These are phyloP conservation scores for Gobio occitaniae DNA, from an alignment of 2,797 vertebrate species.

Conservation along the genomic window DNA sequence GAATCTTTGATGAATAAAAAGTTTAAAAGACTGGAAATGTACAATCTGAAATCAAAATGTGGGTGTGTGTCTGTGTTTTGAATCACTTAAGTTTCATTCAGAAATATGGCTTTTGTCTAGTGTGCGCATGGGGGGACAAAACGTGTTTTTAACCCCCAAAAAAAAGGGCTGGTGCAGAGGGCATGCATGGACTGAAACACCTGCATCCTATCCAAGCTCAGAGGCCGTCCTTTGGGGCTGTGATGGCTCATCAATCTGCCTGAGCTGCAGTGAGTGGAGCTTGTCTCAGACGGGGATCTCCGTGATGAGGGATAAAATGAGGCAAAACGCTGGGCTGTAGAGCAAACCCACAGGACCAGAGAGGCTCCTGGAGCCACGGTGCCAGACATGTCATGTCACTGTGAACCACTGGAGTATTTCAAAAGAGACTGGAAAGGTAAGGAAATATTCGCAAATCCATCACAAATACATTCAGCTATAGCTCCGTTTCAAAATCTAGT, in stretches of 20 bases:
- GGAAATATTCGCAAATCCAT: constrained; percentile 5
- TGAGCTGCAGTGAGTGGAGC: constrained; percentile 57
- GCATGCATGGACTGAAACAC: constrained; percentile 68
- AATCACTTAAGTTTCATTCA: not conserved
- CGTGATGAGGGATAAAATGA: constrained; percentile 70
- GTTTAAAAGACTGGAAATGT: not conserved
- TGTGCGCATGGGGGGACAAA: not conserved
- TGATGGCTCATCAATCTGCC: constrained; percentile 71
- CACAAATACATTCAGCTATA: constrained; percentile 23
- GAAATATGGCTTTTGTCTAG: not conserved
- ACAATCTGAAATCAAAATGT: not conserved
- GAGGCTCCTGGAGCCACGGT: constrained; percentile 19
- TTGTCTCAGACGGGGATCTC: constrained; percentile 63
- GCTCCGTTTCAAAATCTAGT: not conserved
- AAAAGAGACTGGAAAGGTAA: constrained; percentile 27
- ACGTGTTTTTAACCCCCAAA: constrained; percentile 23
- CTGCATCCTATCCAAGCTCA: constrained; percentile 66
- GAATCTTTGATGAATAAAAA: not conserved
- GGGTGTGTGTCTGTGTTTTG: not conserved
- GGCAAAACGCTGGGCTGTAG: constrained; percentile 49
- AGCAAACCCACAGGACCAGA: constrained; percentile 59
- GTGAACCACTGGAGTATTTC: constrained; percentile 13
- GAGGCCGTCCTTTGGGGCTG: constrained; percentile 62
- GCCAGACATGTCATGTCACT: constrained; percentile 32
- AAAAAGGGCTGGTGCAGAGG: constrained; percentile 66